Evolutionary conservation across 1,140 invertebrate genomes (phyloP), one percentile per base, ranked within the genome.

Genomic region (Pseudomyrmex dendroicus): DNA sequence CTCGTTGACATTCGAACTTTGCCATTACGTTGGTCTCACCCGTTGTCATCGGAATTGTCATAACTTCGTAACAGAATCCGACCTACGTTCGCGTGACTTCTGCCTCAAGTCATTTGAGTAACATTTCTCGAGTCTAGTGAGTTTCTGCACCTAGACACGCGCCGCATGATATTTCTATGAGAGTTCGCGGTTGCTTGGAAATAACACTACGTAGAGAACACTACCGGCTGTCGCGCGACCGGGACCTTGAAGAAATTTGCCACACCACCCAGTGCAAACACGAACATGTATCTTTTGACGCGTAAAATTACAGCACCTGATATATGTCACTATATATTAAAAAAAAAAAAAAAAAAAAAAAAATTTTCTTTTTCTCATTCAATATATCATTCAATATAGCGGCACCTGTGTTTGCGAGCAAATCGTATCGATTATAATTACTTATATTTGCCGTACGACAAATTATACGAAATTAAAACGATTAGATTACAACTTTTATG

Each of bases 161-260:
- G 44, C 12, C 15, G 64, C 2, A 1, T 13, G 64, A 63, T 48
- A 9, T 48, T 12, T 52, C 15, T 9, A 7, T 12, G 17, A n/a
- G 68, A 72, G 13, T 59, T 73, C 9, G 48, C 17, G 22, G 57
- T 10, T 12, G n/a, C 25, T 54, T 25, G 62, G 25, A 77, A 76
- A 54, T 63, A 63, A 64, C 10, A 20, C 46, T 2, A 35, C n/a
- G 17, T 9, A 17, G 59, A 64, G n/a, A 7, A 59, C n/a, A 50
- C 1, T 22, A 12, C 2, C 57, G 46, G 46, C 8, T 54, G 50
- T 56, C 62, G 62, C 7, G 17, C n/a, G 22, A 66, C 48, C 61
- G 17, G 25, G n/a, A 66, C 48, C 61, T 66, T 76, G 73, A 66
- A 66, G 48, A 77, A 66, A 77, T 77, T 66, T 25, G 25, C 61